Percentiles rank a stretch among this genome's conserved stretches.
phyloP scores from a whole-genome alignment of 2,888 invertebrate species.

The Bombylius major region DNA sequence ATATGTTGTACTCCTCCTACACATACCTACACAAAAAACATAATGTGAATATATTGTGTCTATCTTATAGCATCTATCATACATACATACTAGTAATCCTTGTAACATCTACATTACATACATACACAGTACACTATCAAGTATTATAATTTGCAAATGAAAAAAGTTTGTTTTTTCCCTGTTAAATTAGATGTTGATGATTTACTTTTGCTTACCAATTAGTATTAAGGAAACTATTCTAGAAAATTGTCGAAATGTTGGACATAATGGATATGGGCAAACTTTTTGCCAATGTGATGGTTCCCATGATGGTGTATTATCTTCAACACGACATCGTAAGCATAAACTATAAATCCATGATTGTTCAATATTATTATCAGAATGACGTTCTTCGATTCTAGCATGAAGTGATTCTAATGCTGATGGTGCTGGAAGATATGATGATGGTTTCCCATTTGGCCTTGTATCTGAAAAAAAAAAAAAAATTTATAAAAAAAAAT shows the following conservation, averaged over 20 bases:
- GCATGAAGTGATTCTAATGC: slow-evolving; percentile 29
- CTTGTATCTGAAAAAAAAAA: slow-evolving; percentile 23
- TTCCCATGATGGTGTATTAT: slow-evolving; percentile 67
- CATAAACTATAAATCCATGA: slow-evolving; percentile 79
- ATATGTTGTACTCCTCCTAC: no score
- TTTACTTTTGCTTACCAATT: slow-evolving; percentile 41
- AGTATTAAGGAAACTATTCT: slow-evolving; percentile 58
- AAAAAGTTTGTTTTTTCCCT: no score
- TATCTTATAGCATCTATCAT: no score
- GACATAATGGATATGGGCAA: slow-evolving; percentile 76
- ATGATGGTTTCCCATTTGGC: slow-evolving; percentile 17
- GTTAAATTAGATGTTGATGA: no score
- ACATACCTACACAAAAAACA: no score
- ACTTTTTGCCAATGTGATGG: slow-evolving; percentile 66
- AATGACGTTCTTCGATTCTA: slow-evolving; percentile 24
- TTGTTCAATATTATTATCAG: slow-evolving; percentile 27
- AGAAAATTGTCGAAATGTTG: slow-evolving; percentile 72
- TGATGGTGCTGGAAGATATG: slow-evolving; percentile 10
- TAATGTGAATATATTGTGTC: no score
- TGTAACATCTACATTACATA: no score
- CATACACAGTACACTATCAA: no score
- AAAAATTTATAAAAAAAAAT: background rate
- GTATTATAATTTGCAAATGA: no score
- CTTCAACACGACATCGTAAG: slow-evolving; percentile 63
- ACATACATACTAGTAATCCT: no score